These are phyloP conservation scores for Anodontia alba DNA, from an alignment of 2,888 invertebrate species.

Conservation along the genomic window DNA sequence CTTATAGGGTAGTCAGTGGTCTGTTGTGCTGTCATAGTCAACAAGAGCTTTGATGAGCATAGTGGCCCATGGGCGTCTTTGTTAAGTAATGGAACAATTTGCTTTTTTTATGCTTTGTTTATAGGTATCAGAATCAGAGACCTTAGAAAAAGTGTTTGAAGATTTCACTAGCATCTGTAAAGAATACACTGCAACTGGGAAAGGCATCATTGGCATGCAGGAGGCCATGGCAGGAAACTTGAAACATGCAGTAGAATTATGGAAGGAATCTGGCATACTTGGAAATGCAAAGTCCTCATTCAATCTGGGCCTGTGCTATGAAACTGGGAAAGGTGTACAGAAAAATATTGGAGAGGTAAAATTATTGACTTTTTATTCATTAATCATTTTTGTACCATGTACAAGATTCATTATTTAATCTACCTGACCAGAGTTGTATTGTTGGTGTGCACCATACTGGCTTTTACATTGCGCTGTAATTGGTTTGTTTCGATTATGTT, in stretches of 20 bases:
- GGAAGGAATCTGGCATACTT: constrained; percentile 79
- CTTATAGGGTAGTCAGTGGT: no score
- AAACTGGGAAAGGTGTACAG: constrained; percentile 88
- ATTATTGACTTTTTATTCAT: no score
- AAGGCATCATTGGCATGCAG: constrained; percentile 70
- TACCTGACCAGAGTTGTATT: no score
- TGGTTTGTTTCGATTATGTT: no score
- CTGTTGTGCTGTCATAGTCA: no score
- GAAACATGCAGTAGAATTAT: constrained; percentile 66
- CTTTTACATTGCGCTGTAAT: no score
- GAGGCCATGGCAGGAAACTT: constrained; percentile 67
- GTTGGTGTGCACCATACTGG: no score
- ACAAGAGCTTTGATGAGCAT: no score
- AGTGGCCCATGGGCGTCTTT: no score
- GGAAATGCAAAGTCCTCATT: constrained; percentile 87
- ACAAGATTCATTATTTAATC: neutral
- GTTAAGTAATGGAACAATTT: no score
- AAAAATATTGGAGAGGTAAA: constrained; percentile 86
- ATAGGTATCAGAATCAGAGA: constrained; percentile 20
- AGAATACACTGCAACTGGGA: constrained; percentile 69
- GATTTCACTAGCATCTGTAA: constrained; percentile 73
- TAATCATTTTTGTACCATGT: no score
- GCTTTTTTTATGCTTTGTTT: no score
- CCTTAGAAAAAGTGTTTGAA: constrained; percentile 66
- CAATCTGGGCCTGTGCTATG: constrained; percentile 90